Evolutionary conservation across 2,888 invertebrate species (phyloP), one percentile per base, ranked within the genome.

Genomic region (Caenorhabditis sp.): DNA sequence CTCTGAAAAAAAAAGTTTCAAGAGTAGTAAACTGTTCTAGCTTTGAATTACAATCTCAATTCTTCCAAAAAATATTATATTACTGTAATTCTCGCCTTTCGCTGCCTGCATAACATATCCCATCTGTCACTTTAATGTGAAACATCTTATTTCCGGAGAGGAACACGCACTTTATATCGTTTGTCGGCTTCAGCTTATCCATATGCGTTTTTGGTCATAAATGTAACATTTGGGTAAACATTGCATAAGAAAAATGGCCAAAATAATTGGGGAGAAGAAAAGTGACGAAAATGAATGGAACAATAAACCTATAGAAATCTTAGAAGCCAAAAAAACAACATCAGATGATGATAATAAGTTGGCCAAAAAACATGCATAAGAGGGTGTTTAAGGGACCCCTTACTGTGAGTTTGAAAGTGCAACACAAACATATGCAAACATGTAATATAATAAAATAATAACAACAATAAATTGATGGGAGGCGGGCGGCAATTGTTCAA

Each of bases 241-340:
- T 43, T 43, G 17, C 43, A 43, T 43, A 43, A 43, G 43, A 10
- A 43, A 43, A 43, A 12, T 43, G 17, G 10, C 4, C 4, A 43
- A 43, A 43, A 43, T 12, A 43, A 43, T 43, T 38, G 56, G 52
- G 31, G 49, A 36, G 31, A 57, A 26, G 17, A 62, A 54, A 54
- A 71, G 62, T 50, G 54, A 38, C n/a, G 58, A 63, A 54, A 63
- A 52, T 54, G 57, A 58, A 54, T 59, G 49, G 59, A 61, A 68
- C 26, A 62, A 43, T 14, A 43, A 36, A 43, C 23, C 50, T 20
- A 59, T 50, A 20, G 14, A 25, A 49, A 21, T 43, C 12, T 12
- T 17, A 7, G 14, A 43, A 31, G 10, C 31, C 4, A 31, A 31
- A 31, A 31, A 31, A 4, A 31, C 31, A 31, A 31, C 31, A 31